A percentile compares a stretch with the other conserved stretches of the same genome.
phyloP scores from a whole-genome alignment of 2,888 invertebrate genomes.

The Eulithis prunata region DNA sequence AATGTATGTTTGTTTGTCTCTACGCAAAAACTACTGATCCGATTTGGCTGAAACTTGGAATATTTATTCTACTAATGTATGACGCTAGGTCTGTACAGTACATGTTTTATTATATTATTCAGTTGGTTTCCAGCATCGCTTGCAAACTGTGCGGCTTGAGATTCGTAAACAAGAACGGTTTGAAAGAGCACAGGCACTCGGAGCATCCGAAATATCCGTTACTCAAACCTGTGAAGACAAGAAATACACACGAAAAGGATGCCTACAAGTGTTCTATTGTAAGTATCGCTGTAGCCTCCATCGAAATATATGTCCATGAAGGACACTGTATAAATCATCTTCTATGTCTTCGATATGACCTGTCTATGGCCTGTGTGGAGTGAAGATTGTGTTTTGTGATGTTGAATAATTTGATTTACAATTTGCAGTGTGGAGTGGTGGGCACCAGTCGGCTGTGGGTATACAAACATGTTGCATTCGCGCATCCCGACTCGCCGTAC shows the following conservation, averaged over 20 bases:
- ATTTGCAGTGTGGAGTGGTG: constrained; percentile 15
- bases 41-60: no score
- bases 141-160: constrained; percentile 20
- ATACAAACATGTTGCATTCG: background rate
- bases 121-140: constrained; percentile 19
- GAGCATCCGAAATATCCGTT: background rate
- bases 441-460: constrained; percentile 5
- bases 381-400: no score
- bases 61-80: no score
- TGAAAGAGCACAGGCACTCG: constrained; percentile 15
- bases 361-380: no score
- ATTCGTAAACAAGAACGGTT: constrained; percentile 1
- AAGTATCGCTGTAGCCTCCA: background rate
- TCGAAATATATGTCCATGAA: no score
- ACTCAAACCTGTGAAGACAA: background rate
- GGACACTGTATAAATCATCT: no score
- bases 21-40: no score
- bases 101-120: background rate
- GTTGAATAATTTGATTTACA: no score
- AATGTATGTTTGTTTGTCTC: no score
- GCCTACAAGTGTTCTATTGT: constrained; percentile 12
- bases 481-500: constrained; percentile 17
- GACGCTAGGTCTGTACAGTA: no score
- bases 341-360: no score
- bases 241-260: background rate